Evolutionary conservation across 1,140 invertebrate species (phyloP).

Genomic region (Danaus melanippus): DNA sequence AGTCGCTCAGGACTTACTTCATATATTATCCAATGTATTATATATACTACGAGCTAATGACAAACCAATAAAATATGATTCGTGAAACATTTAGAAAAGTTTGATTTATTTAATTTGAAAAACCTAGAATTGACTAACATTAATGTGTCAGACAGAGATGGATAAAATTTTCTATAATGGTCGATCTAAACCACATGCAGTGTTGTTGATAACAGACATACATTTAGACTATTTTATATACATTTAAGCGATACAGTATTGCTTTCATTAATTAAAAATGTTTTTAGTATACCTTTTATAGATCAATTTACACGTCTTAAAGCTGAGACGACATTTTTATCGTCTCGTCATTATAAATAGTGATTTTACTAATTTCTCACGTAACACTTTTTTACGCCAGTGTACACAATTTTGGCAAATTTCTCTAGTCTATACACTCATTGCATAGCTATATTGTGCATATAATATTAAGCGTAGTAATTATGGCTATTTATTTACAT

Average conservation of each 20-base stretch:
- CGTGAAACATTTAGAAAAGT: no score
- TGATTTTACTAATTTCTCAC: slow-evolving; percentile 21
- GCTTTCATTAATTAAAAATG: slow-evolving; percentile 23
- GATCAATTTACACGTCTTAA: slow-evolving; percentile 30
- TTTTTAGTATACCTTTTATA: slow-evolving; percentile 25
- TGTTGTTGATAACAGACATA: slow-evolving; percentile 31
- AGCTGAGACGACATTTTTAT: slow-evolving; percentile 11
- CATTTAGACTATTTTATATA: slow-evolving; percentile 26
- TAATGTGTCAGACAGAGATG: slow-evolving; percentile 34
- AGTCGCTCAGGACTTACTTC: no score
- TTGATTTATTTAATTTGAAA: no score
- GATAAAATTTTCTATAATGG: slow-evolving; percentile 20
- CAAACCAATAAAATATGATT: no score
- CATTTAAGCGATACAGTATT: slow-evolving; percentile 30
- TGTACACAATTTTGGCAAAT: slow-evolving; percentile 45
- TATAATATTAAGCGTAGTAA: slow-evolving; percentile 47
- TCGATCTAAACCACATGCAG: slow-evolving; percentile 29
- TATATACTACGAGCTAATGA: no score
- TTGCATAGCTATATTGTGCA: slow-evolving; percentile 38
- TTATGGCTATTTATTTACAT: slow-evolving; percentile 44
- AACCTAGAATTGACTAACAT: slow-evolving; percentile 21
- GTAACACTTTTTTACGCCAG: slow-evolving; percentile 20
- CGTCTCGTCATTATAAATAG: slow-evolving; percentile 9
- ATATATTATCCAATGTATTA: no score
- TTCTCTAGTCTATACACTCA: slow-evolving; percentile 39